Base-by-base conservation (phyloP, 1,140 invertebrate species). In the Meloidogyne hapla region DNA sequence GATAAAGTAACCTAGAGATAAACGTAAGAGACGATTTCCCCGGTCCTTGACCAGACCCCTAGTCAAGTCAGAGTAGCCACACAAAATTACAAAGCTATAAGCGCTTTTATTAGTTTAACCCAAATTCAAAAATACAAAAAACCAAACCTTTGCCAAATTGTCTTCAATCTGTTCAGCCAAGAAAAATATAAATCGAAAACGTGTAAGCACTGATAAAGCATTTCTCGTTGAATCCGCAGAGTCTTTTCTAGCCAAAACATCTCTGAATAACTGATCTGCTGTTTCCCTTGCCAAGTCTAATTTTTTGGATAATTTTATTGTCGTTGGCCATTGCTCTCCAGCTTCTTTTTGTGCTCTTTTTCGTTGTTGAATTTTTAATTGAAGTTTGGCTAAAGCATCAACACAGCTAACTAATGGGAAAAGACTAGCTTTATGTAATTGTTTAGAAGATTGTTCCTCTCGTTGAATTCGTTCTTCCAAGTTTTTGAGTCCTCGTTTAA, bases 141-240 rank as follows among this genome's bases (percentile, higher is more conserved):
- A 75, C n/a, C n/a, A 74, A 79, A 90, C 89, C 84, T 93, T 93
- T 81, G 92, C 91, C 76, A 98, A 94, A 83, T 96, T 96, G 74
- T 92, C 92, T 80, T 98, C 94, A 72, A 99, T 97, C 69, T 92
- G 93, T 42, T 80, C 76, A 1, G 96, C 95, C 78, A 99, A 90
- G 87, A 95, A 95, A 87, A 99, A 98, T 0, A 99, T 90, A 88
- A 98, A 98, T 77, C 90, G 90, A 86, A 93, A 94, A 73, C 95
- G 90, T 66, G 94, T 93, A 76, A 98, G 90, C 6, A 98, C 92
- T 79, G 93, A 93, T 21, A 99, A 89, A 15, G 96, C 95, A 87
- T 96, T 97, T 75, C 96, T 90, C 0, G 94, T 98, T 18, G 94
- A 92, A 88, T 99, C 96, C 0, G 95, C 96, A 85, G 92, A 91